phyloP scores from a whole-genome alignment of 2,113 vertebrate genomes.

The Psettodes erumei region DNA sequence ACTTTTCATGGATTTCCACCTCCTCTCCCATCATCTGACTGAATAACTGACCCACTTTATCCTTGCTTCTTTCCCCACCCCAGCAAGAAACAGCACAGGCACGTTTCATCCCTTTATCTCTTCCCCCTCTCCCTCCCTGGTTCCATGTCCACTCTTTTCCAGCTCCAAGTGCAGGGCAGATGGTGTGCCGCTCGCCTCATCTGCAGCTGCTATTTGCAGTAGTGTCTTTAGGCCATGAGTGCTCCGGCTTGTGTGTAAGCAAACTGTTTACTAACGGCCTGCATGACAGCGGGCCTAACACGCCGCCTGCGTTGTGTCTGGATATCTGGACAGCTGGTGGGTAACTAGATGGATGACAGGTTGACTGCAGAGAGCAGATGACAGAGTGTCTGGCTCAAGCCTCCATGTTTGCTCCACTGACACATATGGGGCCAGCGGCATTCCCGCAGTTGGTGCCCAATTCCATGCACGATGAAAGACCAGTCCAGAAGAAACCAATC shows the following conservation, averaged over 20 bases:
- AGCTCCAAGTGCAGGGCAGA: slow-evolving; percentile 64
- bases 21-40: slow-evolving; percentile 5
- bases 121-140: neutral
- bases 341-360: slow-evolving; percentile 24
- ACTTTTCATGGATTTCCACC: slow-evolving; percentile 25
- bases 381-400: slow-evolving; percentile 30
- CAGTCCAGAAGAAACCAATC: neutral
- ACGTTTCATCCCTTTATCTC: slow-evolving; percentile 59
- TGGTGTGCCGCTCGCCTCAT: slow-evolving; percentile 53
- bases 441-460: slow-evolving; percentile 2
- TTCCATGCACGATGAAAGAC: neutral
- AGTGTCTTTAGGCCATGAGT: slow-evolving; percentile 24
- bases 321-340: slow-evolving; percentile 18
- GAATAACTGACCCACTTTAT: slow-evolving; percentile 66
- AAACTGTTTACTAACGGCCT: slow-evolving; percentile 38
- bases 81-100: slow-evolving; percentile 48
- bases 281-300: neutral
- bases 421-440: slow-evolving; percentile 47
- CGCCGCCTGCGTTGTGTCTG: slow-evolving; percentile 17
- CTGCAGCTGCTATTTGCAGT: slow-evolving; percentile 59
- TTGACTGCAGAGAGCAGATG: slow-evolving; percentile 47
- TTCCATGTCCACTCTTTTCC: slow-evolving; percentile 23
- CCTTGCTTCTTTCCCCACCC: slow-evolving; percentile 12
- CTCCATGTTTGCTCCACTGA: slow-evolving; percentile 52
- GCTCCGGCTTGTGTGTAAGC: slow-evolving; percentile 15